A percentile compares a stretch with the other conserved stretches of the same genome.
These are phyloP conservation scores for Charanyca ferruginea DNA, from an alignment of 2,888 invertebrate genomes.

Conservation along the genomic window DNA sequence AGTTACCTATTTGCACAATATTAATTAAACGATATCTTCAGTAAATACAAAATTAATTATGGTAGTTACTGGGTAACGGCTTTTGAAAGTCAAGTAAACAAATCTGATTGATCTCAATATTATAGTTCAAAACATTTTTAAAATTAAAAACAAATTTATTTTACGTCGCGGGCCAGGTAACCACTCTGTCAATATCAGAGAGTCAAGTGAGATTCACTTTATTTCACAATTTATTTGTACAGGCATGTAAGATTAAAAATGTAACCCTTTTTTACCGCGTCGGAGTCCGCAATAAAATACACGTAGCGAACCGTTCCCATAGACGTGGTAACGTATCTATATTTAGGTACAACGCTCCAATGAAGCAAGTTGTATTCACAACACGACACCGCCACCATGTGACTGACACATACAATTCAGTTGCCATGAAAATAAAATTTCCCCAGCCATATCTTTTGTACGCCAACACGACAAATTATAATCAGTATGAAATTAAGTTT, in stretches of 20 bases:
- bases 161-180: constrained; percentile 9
- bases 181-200: constrained; percentile 33
- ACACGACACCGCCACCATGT: constrained; percentile 48
- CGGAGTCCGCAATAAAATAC: constrained; percentile 30
- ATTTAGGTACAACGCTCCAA: constrained; percentile 43
- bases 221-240: constrained; percentile 32
- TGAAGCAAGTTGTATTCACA: constrained; percentile 62
- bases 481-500: constrained; percentile 68
- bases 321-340: constrained; percentile 22
- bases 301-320: constrained; percentile 8
- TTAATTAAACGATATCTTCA: constrained; percentile 3
- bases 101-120: constrained; percentile 1
- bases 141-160: constrained; percentile 15
- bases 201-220: constrained; percentile 25
- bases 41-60: not conserved
- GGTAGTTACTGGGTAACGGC: not conserved
- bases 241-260: constrained; percentile 48
- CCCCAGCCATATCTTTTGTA: constrained; percentile 58
- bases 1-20: constrained; percentile 17
- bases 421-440: constrained; percentile 66
- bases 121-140: constrained; percentile 9
- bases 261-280: constrained; percentile 32
- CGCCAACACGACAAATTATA: constrained; percentile 63
- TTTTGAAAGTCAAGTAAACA: not conserved
- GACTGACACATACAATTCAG: constrained; percentile 59